Percentiles rank a stretch among this genome's conserved stretches.
These are phyloP conservation scores for Fregata magnificens DNA, from an alignment of 2,113 vertebrate species.

Conservation along the genomic window DNA sequence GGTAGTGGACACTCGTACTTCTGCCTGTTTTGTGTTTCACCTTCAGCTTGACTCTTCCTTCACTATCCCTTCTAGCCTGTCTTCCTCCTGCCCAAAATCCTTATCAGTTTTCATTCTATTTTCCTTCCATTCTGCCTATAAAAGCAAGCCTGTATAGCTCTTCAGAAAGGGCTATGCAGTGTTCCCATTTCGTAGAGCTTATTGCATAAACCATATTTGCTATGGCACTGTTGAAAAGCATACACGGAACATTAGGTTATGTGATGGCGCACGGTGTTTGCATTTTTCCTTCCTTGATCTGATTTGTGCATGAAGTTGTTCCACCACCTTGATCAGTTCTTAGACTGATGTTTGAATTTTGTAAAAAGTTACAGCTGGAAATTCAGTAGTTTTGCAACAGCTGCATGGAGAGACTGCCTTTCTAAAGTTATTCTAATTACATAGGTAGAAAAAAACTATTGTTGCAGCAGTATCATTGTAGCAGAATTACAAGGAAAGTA, in stretches of 20 bases:
- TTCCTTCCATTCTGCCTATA: background rate
- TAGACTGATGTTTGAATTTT: background rate
- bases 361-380: background rate
- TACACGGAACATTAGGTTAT: background rate
- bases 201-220: background rate
- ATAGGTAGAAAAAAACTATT: background rate
- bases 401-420: background rate
- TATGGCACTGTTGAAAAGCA: background rate
- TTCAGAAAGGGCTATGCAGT: background rate
- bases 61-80: background rate
- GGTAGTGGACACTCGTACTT: background rate
- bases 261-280: background rate
- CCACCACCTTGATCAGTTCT: background rate
- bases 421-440: constrained; percentile 7
- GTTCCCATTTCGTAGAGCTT: background rate
- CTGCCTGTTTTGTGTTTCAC: background rate
- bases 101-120: background rate
- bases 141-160: background rate
- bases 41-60: background rate
- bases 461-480: background rate
- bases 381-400: background rate
- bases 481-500: background rate
- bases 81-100: background rate
- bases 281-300: background rate
- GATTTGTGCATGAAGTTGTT: background rate